Base-by-base conservation (phyloP, 2,888 invertebrate species). In the Leptinotarsa juncta region DNA sequence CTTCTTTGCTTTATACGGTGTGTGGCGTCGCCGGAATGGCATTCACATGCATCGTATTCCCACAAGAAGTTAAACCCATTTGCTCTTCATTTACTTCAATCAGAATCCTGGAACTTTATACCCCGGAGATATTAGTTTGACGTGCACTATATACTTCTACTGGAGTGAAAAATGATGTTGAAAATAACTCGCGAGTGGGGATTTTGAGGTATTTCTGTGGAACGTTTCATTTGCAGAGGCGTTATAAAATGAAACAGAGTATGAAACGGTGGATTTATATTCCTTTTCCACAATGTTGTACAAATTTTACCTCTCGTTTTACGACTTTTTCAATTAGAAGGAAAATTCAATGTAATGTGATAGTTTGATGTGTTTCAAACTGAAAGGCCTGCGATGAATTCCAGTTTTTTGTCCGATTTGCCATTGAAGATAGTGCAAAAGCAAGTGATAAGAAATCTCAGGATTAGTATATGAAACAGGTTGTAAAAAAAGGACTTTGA, bases 1-100 rank as follows among this genome's bases (percentile, higher is more conserved):
- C 78, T 69, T 48, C 50, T 70, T 48, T 55, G 20, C 70, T 67
- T 77, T 75, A 74, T 75, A 70, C 72, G 65, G 57, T 62, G 20
- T 62, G 18, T n/a, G 32, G 72, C 49, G 77, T 72, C 71, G 74
- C 67, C 70, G 69, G 51, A 70, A 74, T 70, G 75, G 76, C 77
- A 78, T 76, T 77, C 76, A 66, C 77, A 77, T 76, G 79, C 79
- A 75, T 76, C 70, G 74, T 81, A 79, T 80, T 83, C 82, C 84
- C 82, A 67, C 78, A 79, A 83, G 85, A 85, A 85, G 83, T 81
- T 84, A 84, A 86, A 82, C 82, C 85, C 84, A 86, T 87, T 86
- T 85, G 82, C 82, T 84, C 85, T 86, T 86, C 86, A 87, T 87
- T 87, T 87, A 85, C 84, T 86, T 87, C 87, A 87, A 87, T 87